Evolutionary conservation across 2,113 vertebrate genomes (phyloP).

Genomic region (Nothoprocta pentlandii): DNA sequence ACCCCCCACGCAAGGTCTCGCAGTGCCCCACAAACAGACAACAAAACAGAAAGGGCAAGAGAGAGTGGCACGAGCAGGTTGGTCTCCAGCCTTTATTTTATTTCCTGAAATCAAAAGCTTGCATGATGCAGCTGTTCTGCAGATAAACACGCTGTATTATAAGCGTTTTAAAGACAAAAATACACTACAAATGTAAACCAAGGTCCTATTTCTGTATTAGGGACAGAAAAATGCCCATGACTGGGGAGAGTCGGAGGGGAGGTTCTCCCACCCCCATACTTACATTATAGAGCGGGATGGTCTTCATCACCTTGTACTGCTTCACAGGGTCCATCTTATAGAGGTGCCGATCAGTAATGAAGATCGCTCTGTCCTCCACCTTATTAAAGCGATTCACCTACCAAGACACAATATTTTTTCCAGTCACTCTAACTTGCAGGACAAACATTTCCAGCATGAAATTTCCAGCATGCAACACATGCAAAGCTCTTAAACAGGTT

Average conservation of each 20-base stretch:
- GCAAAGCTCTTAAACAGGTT: not conserved
- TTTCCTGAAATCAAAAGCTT: not conserved
- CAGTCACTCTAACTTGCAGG: not conserved
- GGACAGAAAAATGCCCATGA: not conserved
- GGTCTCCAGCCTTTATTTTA: not conserved
- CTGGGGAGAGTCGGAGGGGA: not conserved
- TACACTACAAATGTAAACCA: not conserved
- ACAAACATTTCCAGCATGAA: not conserved
- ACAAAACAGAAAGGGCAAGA: not conserved
- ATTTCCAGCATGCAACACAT: not conserved
- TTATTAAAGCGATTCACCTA: slow-evolving; percentile 97
- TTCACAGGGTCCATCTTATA: slow-evolving; percentile 98
- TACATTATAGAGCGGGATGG: slow-evolving; percentile 96
- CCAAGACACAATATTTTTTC: not conserved
- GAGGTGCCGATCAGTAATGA: slow-evolving; percentile 95
- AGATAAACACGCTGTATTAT: not conserved
- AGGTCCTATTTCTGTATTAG: not conserved
- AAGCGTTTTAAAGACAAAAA: not conserved
- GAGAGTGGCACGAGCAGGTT: not conserved
- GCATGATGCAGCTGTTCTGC: not conserved
- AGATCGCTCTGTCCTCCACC: slow-evolving; percentile 91
- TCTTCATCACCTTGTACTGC: slow-evolving; percentile 97
- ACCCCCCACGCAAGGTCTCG: not conserved
- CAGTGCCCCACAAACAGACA: not conserved
- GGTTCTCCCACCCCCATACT: not conserved